Conservation (phyloP, 1,140 invertebrate species). For the Drosophila punjabiensis region DNA sequence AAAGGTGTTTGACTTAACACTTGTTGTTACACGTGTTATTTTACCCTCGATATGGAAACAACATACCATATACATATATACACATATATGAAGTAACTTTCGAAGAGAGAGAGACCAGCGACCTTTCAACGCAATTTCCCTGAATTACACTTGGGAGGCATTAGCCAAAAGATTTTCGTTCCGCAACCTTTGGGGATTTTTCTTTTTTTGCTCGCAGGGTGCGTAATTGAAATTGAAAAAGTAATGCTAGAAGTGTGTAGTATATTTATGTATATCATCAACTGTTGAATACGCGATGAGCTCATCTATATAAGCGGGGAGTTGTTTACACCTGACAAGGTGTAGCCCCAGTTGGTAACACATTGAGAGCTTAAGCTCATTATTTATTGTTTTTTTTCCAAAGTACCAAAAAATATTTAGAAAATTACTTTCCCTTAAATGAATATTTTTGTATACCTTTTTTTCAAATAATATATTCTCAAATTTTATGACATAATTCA, state of each 20-base stretch:
- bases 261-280: constrained; percentile 27
- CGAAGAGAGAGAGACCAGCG: constrained; percentile 11
- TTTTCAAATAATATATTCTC: background rate
- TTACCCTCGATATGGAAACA: constrained; percentile 13
- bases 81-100: constrained; percentile 52
- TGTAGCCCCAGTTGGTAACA: constrained; percentile 15
- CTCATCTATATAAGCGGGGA: constrained; percentile 17
- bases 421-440: background rate
- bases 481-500: constrained; percentile 16
- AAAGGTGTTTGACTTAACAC: constrained; percentile 70
- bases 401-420: too few species aligned
- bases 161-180: constrained; percentile 48
- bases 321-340: constrained; percentile 17
- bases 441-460: background rate
- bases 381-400: background rate
- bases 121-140: constrained; percentile 79
- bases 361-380: background rate
- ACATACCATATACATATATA: too few species aligned
- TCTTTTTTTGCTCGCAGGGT: constrained; percentile 1
- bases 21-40: constrained; percentile 60
- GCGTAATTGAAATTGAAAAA: constrained; percentile 47
- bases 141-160: constrained; percentile 67
- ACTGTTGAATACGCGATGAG: constrained; percentile 34
- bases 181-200: constrained; percentile 13
- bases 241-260: constrained; percentile 9